phyloP scores from a whole-genome alignment of 2,113 vertebrate species.

The Raja brachyura region DNA sequence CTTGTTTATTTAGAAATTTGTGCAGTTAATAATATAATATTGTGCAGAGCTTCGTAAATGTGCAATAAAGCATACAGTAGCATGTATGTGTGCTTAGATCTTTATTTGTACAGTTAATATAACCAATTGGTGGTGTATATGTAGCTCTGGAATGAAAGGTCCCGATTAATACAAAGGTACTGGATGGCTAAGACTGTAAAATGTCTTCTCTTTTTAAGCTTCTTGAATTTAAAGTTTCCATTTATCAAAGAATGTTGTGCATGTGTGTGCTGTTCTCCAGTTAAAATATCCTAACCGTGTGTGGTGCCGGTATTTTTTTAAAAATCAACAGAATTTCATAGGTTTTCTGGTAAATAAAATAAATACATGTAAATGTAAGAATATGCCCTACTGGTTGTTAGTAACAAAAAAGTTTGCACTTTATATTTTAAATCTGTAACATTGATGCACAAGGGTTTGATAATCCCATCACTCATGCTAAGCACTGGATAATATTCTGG shows the following conservation, averaged over 20 bases:
- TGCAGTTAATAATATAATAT: not conserved
- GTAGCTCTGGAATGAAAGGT: constrained; percentile 18
- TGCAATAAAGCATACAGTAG: constrained; percentile 37
- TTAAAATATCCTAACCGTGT: not conserved
- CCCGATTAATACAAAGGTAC: constrained; percentile 8
- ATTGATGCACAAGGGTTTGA: not conserved
- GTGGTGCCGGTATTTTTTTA: not conserved
- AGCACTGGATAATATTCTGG: not conserved
- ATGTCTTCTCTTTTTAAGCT: constrained; percentile 7
- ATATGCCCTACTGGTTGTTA: not conserved
- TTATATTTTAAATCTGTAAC: not conserved
- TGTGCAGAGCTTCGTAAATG: not conserved
- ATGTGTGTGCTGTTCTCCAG: not conserved
- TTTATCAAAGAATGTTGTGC: constrained; percentile 19
- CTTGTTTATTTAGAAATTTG: constrained; percentile 25
- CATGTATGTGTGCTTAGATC: constrained; percentile 35
- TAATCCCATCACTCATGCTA: not conserved
- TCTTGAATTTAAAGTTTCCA: not conserved
- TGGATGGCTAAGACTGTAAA: constrained; percentile 24
- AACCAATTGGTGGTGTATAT: constrained; percentile 22
- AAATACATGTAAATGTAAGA: not conserved
- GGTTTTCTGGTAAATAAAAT: constrained; percentile 7
- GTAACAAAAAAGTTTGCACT: not conserved
- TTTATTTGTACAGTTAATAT: constrained; percentile 36
- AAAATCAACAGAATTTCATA: not conserved